These are phyloP conservation scores for Thera britannica DNA, from an alignment of 2,888 invertebrate genomes.

Conservation along the genomic window DNA sequence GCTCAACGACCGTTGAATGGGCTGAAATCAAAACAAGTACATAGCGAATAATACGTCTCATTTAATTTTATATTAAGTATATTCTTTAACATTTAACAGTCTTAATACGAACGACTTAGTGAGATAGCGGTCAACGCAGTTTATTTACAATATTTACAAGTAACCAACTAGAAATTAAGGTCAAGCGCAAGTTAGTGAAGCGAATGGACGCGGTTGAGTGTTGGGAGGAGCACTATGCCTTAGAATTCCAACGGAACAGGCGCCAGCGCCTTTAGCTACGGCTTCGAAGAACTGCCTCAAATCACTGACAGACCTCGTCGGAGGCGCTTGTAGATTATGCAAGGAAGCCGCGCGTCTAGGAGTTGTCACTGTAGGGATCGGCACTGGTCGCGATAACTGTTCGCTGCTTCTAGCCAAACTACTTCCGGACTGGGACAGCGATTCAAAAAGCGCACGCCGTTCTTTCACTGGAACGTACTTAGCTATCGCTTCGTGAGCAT, in stretches of 20 bases:
- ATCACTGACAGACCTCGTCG: conserved; percentile 86
- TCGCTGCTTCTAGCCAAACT: conserved; percentile 87
- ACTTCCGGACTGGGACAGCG: conserved; percentile 86
- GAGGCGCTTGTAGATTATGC: conserved; percentile 85
- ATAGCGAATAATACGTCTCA: conserved; percentile 50
- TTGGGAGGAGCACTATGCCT: conserved; percentile 70
- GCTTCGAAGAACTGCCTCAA: conserved; percentile 90
- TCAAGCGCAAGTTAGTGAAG: conserved; percentile 76
- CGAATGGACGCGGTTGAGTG: conserved; percentile 68
- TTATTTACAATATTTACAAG: conserved; percentile 78
- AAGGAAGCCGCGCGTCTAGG: conserved; percentile 87
- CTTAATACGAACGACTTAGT: conserved; percentile 83
- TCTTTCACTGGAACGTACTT: conserved; percentile 89
- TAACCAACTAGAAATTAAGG: conserved; percentile 35
- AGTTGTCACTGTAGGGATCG: conserved; percentile 65
- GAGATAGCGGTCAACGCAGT: conserved; percentile 75
- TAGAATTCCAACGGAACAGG: conserved; percentile 59
- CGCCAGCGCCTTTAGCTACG: conserved; percentile 75
- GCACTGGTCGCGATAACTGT: conserved; percentile 75
- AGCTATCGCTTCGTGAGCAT: conserved; percentile 77
- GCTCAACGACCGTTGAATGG: conserved; percentile 44
- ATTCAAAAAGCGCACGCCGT: conserved; percentile 88
- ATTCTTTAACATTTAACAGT: conserved; percentile 83
- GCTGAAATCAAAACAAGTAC: conserved; percentile 28
- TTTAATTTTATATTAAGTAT: conserved; percentile 80